Base-by-base conservation (phyloP, 2,888 invertebrate species). In the Antitype chi region DNA sequence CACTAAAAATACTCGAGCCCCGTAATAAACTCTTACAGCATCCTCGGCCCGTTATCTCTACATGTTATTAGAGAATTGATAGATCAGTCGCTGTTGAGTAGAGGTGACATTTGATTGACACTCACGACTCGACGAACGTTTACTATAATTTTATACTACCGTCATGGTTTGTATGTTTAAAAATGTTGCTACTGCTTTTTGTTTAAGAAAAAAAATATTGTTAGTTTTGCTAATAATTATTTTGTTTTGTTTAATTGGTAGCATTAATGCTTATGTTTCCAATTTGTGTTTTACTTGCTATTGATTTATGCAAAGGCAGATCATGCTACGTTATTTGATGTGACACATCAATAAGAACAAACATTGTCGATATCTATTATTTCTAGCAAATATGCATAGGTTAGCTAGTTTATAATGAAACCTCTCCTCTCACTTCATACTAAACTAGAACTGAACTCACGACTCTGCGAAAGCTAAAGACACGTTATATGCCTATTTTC, bases 1-100 rank as follows among this genome's bases (percentile, higher is more conserved):
- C 70, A 80, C 74, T 82, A 79, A 85, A 84, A 86, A 85, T 85
- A 82, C 77, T 84, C 74, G 81, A 87, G 86, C 73, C 66, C 77
- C 80, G 87, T 89, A 88, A 92, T 94, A 93, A 92, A 92, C 92
- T 85, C 62, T 82, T 74, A 88, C 85, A 82, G 85, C 87, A 82
- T 86, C 79, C 86, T 88, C 84, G 82, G 83, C 86, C 85, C 89
- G 89, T 87, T 91, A 89, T 90, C 90, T 91, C 84, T 86, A 88
- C 88, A 87, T 91, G 80, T 90, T 90, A 90, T 90, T 90, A 90
- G 78, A 78, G 75, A 80, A 86, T 81, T 85, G 86, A 85, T 85
- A 86, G 86, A 87, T 82, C 80, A 89, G 67, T 55, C 43, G 13
- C 71, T 57, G 81, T 38, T 77, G 76, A 70, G 70, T 74, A 90